A percentile compares a stretch with the other conserved stretches of the same genome.
These are phyloP conservation scores for Cladorhizidae sp. DNA, from an alignment of 37 sponge, comb jelly and placozoan genomes.

Conservation along the genomic window DNA sequence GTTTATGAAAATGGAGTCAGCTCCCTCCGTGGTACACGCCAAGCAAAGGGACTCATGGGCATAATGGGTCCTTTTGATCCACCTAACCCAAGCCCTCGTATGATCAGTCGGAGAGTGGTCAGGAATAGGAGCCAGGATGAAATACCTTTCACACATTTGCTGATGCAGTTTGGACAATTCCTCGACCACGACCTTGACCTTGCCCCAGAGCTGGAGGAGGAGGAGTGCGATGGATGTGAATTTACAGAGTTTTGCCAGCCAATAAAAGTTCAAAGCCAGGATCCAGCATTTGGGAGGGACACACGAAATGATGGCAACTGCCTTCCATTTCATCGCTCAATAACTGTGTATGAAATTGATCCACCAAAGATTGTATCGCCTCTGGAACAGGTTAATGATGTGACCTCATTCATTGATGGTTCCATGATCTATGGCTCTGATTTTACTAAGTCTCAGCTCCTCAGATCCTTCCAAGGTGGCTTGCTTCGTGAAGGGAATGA, in stretches of 20 bases:
- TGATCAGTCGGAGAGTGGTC: conserved; percentile 36
- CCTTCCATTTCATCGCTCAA: conserved; percentile 54
- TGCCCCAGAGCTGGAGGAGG: conserved; percentile 43
- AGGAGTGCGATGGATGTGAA: conserved; percentile 32
- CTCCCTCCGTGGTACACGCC: conserved; percentile 37
- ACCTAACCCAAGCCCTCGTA: conserved; percentile 70
- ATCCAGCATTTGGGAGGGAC: conserved; percentile 32
- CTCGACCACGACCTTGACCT: conserved; percentile 88
- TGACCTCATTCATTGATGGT: conserved; percentile 78
- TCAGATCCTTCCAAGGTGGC: conserved; percentile 43
- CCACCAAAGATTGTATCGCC: too few species aligned
- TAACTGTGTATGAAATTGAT: conserved; percentile 32
- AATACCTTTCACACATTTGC: conserved; percentile 68
- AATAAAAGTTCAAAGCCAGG: conserved; percentile 41
- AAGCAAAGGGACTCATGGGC: neutral
- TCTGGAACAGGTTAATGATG: conserved; percentile 75
- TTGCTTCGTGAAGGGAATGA: conserved; percentile 13
- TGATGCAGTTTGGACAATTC: conserved; percentile 97
- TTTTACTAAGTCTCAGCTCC: neutral
- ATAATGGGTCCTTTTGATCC: conserved; percentile 38
- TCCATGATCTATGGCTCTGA: conserved; percentile 81
- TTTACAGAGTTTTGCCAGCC: conserved; percentile 39
- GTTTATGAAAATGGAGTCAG: conserved; percentile 76
- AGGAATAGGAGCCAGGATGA: conserved; percentile 22
- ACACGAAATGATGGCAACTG: conserved; percentile 40